Evolutionary conservation across 2,888 invertebrate genomes (phyloP).

Genomic region (Sphaeridia pumilis): DNA sequence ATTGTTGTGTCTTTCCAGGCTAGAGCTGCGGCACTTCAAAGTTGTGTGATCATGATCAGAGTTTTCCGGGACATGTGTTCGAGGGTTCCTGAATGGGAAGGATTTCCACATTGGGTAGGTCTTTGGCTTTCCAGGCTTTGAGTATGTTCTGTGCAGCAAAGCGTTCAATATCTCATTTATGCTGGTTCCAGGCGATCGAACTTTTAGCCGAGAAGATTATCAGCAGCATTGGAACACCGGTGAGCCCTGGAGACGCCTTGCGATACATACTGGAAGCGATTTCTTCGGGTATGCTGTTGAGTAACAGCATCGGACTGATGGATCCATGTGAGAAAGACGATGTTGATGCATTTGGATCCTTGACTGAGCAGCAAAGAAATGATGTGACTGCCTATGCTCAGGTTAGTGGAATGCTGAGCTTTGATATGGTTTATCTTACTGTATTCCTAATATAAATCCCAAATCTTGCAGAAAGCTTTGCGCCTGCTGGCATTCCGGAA

Average conservation of each 20-base stretch:
- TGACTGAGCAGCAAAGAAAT: conserved; percentile 84
- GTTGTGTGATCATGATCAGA: conserved; percentile 91
- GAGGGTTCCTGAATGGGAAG: conserved; percentile 86
- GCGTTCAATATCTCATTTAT: too few relatives aligned
- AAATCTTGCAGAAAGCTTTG: conserved; percentile 56
- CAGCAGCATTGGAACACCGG: conserved; percentile 61
- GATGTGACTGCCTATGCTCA: conserved; percentile 94
- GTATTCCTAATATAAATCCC: not conserved
- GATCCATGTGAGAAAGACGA: conserved; percentile 98
- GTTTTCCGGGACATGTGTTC: conserved; percentile 91
- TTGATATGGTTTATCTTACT: not conserved
- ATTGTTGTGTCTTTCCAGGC: too few relatives aligned
- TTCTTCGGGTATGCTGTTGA: conserved; percentile 72
- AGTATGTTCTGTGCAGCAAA: too few relatives aligned
- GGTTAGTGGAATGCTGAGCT: conserved; percentile 38
- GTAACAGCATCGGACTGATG: conserved; percentile 80
- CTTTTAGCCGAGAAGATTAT: conserved; percentile 89
- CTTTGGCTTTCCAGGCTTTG: too few relatives aligned
- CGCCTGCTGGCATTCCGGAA: conserved; percentile 92
- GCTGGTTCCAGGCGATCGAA: conserved; percentile 68
- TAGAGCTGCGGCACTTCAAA: conserved; percentile 88
- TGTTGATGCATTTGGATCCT: conserved; percentile 70
- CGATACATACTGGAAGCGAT: conserved; percentile 91
- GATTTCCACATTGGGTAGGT: conserved; percentile 79
- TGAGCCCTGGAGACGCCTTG: conserved; percentile 89